Percentiles rank a stretch among this genome's conserved stretches.
These are phyloP conservation scores for Pristionchus fissidentatus DNA, from an alignment of 2,888 invertebrate species.

Conservation along the genomic window DNA sequence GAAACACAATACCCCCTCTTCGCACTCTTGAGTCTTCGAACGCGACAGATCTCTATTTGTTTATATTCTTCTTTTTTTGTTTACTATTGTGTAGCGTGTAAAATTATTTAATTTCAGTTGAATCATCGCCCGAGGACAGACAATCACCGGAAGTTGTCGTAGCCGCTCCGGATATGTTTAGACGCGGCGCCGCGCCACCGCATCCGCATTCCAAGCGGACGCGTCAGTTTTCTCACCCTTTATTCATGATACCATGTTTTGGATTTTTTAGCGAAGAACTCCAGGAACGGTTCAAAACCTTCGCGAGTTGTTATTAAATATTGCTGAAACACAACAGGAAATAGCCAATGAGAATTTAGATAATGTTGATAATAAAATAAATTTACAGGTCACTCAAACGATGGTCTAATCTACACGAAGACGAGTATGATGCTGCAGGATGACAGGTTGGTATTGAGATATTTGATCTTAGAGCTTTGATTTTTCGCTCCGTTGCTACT, in stretches of 20 bases:
- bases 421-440: constrained; percentile 37
- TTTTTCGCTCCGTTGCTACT: neutral
- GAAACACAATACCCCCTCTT: neutral
- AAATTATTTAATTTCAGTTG: neutral
- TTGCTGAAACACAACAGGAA: neutral
- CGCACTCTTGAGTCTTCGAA: too few relatives aligned
- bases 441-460: constrained; percentile 18
- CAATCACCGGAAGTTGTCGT: neutral
- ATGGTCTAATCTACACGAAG: constrained; percentile 33
- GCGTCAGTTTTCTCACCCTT: neutral
- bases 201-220: neutral
- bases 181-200: constrained; percentile 16
- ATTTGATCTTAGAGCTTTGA: neutral
- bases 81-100: too few relatives aligned
- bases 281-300: neutral
- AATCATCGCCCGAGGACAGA: neutral
- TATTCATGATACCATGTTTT: too few relatives aligned
- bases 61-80: too few relatives aligned
- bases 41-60: too few relatives aligned
- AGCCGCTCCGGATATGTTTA: neutral
- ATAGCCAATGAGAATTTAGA: neutral
- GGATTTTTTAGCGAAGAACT: too few relatives aligned
- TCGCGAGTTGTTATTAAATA: neutral
- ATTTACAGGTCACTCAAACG: neutral
- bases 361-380: neutral